Evolutionary conservation across 2,888 invertebrate genomes (phyloP), one percentile per base, ranked within the genome.

Genomic region (Pyrrhosoma nymphula): DNA sequence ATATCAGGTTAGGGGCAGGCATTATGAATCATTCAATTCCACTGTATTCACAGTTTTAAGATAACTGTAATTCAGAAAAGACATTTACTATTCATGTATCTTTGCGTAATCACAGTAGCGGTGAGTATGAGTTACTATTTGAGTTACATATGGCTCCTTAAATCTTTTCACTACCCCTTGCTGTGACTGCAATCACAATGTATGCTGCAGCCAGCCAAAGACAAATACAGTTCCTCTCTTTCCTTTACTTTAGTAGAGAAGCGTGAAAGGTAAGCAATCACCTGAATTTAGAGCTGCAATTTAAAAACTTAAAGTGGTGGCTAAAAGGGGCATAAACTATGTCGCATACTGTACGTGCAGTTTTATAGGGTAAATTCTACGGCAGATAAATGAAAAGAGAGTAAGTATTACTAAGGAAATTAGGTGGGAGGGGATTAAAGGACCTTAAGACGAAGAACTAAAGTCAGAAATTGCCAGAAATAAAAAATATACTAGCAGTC

Each of bases 201-300:
- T 18, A 35, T 18, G 14, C 26, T 26, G 30, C 30, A 82, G 30
- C 0, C 35, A 30, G 82, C 82, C 14, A 82, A 4, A 82, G 30
- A 82, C 82, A 82, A 82, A 82, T 82, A 82, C 14, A 16, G 35
- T 14, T 47, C 75, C 47, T 39, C 23, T 69, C 39, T 75, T 69
- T 69, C 35, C 35, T 39, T 26, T 69, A 93, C 23, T 93, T 93
- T 93, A 93, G 69, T 47, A 63, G 63, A 55, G 69, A 35, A 20
- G 60, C 35, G 30, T 82, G 82, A 82, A 82, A 82, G 82, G 82
- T 35, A 82, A 35, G 35, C 30, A 82, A 82, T 82, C 82, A 82
- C 18, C 14, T 82, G 82, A 82, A 35, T 82, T 82, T 82, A 82
- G 35, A 26, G 82, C 35, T 82, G 82, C 16, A 82, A 35, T 82